Evolutionary conservation across 1,140 invertebrate species (phyloP), one percentile per base, ranked within the genome.

Genomic region (Nasonia longicornis): DNA sequence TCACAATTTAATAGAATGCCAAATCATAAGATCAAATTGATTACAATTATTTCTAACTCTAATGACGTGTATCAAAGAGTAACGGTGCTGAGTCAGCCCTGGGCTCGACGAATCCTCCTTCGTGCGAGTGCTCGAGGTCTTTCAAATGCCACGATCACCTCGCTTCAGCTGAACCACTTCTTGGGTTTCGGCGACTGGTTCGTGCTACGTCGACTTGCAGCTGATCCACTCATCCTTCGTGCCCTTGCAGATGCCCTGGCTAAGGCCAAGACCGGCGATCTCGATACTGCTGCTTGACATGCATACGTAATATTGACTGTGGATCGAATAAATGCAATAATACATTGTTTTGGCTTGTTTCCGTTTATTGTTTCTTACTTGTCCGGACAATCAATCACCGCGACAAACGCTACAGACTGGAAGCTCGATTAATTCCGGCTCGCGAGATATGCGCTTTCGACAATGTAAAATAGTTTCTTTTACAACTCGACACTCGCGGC

Each of bases 61-160:
- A 16, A 58, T 58, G 3, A 16, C 14, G 16, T 58, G 3, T 58
- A n/a, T 4, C 2, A 58, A 58, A 91, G 92, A 77, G 77, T 92
- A 2, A 77, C 92, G 20, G 87, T 93, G 14, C 86, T 94, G 42
- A 88, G 87, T n/a, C 87, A 90, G 71, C 87, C 90, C 0, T 90
- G 89, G 63, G 85, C 92, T 26, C 89, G 93, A 45, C 88, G 91
- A 69, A 90, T 92, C 82, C 88, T 94, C 79, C 87, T 95, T 29
- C 92, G 92, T 81, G 91, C 92, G 8, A 91, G 92, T 77, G 87
- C 91, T 35, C 87, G 92, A 82, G 81, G 83, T 16, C 70, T 87
- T 67, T 77, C 83, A 26, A 83, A 79, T 77, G 83, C 85, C 63
- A 83, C 74, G 79, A 86, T 64, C 85, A 86, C n/a, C 83, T 85